phyloP scores from a whole-genome alignment of 2,888 invertebrate species.

The Autographa gamma region DNA sequence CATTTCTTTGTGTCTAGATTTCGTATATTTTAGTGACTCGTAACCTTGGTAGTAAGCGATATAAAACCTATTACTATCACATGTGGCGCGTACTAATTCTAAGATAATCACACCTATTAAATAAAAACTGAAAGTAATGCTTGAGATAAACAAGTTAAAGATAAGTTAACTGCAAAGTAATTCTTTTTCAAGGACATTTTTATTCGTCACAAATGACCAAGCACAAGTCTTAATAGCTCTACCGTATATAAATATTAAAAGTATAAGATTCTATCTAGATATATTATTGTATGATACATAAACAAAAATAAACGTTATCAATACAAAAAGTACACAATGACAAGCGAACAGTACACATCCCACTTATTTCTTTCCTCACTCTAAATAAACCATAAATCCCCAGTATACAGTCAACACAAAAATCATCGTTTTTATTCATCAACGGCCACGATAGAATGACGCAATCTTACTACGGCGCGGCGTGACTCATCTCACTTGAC shows the following conservation, averaged over 20 bases:
- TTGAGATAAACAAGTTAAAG: background rate
- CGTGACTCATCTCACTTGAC: slow-evolving; percentile 61
- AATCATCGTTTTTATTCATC: slow-evolving; percentile 33
- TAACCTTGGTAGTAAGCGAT: slow-evolving; percentile 1
- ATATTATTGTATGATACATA: background rate
- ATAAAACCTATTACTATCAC: background rate
- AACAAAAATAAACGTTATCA: background rate
- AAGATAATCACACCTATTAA: background rate
- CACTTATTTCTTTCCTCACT: background rate
- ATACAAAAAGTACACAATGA: background rate
- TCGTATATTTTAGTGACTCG: too few relatives aligned
- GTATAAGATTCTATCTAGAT: background rate
- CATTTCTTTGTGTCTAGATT: too few relatives aligned
- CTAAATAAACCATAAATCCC: slow-evolving; percentile 1
- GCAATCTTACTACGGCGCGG: slow-evolving; percentile 17
- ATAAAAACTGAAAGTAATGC: background rate
- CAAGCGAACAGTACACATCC: background rate
- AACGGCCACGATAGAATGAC: slow-evolving; percentile 25
- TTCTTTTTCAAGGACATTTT: background rate
- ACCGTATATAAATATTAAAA: too few relatives aligned
- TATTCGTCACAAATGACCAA: background rate
- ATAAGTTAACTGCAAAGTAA: background rate
- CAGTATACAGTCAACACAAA: background rate
- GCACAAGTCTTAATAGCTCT: background rate
- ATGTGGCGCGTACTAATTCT: background rate